Evolutionary conservation across 2,113 vertebrate genomes (phyloP).

Genomic region (Asarcornis scutulata): DNA sequence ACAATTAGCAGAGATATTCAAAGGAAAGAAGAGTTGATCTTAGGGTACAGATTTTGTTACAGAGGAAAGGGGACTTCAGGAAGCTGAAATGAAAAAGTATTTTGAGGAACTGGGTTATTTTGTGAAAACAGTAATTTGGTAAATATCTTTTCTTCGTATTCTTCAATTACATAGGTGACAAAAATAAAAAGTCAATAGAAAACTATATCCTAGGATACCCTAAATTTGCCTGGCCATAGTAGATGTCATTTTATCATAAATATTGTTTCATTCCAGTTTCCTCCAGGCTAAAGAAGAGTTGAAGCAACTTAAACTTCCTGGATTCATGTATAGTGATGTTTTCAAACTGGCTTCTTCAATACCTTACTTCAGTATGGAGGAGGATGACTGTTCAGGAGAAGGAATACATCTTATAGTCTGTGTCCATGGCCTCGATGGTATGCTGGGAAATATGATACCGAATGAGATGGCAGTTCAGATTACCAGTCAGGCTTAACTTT

Average conservation of each 20-base stretch:
- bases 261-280: constrained; percentile 81
- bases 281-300: constrained; percentile 94
- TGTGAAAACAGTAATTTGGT: background rate
- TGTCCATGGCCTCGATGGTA: constrained; percentile 96
- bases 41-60: background rate
- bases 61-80: background rate
- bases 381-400: constrained; percentile 88
- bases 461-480: background rate
- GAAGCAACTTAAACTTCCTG: constrained; percentile 91
- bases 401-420: constrained; percentile 97
- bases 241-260: background rate
- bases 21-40: background rate
- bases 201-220: background rate
- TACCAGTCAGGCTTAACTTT: background rate
- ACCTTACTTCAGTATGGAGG: constrained; percentile 95
- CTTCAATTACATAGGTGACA: background rate
- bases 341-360: constrained; percentile 90
- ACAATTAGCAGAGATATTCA: background rate
- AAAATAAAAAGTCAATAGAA: background rate
- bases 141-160: background rate
- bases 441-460: constrained; percentile 19
- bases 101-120: background rate
- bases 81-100: background rate
- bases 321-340: constrained; percentile 95
- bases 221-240: background rate